phyloP scores from a whole-genome alignment of 2,113 vertebrate genomes.

The Raja brachyura region DNA sequence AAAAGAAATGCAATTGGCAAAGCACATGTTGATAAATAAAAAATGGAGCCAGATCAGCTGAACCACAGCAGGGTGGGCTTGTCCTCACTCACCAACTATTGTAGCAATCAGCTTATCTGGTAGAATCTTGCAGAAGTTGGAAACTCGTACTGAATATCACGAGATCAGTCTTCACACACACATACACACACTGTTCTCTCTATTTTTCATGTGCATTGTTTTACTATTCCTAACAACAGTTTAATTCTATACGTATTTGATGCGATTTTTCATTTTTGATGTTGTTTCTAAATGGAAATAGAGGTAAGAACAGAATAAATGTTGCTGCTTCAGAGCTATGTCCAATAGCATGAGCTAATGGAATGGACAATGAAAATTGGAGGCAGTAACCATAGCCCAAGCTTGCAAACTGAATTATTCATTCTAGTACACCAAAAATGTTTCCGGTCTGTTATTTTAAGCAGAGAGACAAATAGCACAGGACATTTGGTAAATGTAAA shows the following conservation, averaged over 20 bases:
- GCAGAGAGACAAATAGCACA: neutral
- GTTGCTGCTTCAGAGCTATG: neutral
- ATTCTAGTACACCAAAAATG: neutral
- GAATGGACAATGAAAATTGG: neutral
- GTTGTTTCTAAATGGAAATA: neutral
- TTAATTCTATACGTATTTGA: neutral
- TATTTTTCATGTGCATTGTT: neutral
- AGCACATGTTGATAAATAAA: neutral
- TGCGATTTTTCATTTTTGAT: neutral
- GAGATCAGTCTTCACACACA: too few relatives aligned
- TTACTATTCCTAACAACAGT: neutral
- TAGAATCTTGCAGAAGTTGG: too few relatives aligned
- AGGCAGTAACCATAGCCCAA: neutral
- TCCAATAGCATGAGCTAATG: neutral
- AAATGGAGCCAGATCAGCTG: too few relatives aligned
- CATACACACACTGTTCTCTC: neutral
- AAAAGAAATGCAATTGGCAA: neutral
- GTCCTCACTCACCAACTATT: too few relatives aligned
- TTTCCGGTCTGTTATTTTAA: neutral
- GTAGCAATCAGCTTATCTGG: too few relatives aligned
- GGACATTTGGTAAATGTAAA: neutral
- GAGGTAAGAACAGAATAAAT: neutral
- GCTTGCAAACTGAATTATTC: neutral
- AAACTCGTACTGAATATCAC: too few relatives aligned
- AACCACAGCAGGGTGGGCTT: too few relatives aligned